Evolutionary conservation across 2,888 invertebrate species (phyloP).

Genomic region (Leptothorax acervorum): DNA sequence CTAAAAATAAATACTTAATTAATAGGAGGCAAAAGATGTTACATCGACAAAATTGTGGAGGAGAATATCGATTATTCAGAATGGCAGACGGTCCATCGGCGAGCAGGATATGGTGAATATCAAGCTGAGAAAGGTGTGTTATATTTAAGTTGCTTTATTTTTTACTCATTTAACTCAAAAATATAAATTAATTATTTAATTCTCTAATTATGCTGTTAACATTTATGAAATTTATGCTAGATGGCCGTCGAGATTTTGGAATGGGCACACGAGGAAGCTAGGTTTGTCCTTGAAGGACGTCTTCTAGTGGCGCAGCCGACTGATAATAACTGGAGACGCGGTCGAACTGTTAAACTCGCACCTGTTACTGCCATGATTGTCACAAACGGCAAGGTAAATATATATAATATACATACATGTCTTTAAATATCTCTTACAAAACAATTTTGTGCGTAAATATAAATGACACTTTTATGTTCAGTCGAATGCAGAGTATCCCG

Average conservation of each 20-base stretch:
- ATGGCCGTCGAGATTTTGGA: slow-evolving; percentile 97
- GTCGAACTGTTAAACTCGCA: slow-evolving; percentile 94
- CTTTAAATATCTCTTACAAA: neutral
- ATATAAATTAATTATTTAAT: neutral
- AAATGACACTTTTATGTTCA: slow-evolving; percentile 57
- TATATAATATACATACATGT: slow-evolving; percentile 11
- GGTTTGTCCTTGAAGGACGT: slow-evolving; percentile 96
- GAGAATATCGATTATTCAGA: slow-evolving; percentile 92
- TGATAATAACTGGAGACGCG: slow-evolving; percentile 96
- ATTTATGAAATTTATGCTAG: slow-evolving; percentile 80
- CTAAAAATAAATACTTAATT: slow-evolving; percentile 21
- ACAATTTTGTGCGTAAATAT: slow-evolving; percentile 6
- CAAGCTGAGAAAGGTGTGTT: slow-evolving; percentile 91
- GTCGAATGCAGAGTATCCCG: slow-evolving; percentile 91
- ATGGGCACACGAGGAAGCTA: slow-evolving; percentile 97
- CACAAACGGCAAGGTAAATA: slow-evolving; percentile 94
- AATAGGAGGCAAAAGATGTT: slow-evolving; percentile 93
- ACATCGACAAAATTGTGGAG: slow-evolving; percentile 96
- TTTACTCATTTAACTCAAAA: neutral
- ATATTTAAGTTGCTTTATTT: neutral
- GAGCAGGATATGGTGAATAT: slow-evolving; percentile 96
- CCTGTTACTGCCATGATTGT: slow-evolving; percentile 96
- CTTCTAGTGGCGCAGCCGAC: slow-evolving; percentile 95
- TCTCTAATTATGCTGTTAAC: neutral
- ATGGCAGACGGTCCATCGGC: slow-evolving; percentile 90